Conservation (phyloP, 2,113 vertebrate species). For the Oceanodroma tethys region DNA sequence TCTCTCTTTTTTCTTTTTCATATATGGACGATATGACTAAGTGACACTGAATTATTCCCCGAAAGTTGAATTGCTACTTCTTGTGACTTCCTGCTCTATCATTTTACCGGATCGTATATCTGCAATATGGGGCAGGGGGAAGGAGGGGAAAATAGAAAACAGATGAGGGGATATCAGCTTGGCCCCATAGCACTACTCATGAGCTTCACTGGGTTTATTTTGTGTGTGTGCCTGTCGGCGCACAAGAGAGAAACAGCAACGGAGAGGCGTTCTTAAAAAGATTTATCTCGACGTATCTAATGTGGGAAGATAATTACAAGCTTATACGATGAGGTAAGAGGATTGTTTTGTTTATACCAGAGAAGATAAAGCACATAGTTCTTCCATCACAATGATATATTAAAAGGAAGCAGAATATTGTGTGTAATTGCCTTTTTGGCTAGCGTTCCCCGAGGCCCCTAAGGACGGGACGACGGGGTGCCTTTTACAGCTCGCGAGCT, state of each 20-base stretch:
- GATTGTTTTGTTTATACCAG: neutral
- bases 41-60: constrained; percentile 5
- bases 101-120: neutral
- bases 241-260: neutral
- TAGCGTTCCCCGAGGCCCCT: rapidly evolving
- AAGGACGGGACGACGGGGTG: neutral
- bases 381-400: neutral
- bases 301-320: constrained; percentile 7
- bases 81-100: neutral
- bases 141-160: constrained; percentile 9
- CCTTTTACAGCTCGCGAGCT: neutral
- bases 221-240: neutral
- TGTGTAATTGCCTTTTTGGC: constrained; percentile 27
- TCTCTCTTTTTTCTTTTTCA: neutral
- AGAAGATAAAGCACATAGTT: constrained; percentile 24
- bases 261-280: neutral
- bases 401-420: constrained; percentile 1
- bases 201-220: neutral
- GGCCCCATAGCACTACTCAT: neutral
- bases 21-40: neutral
- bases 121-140: neutral
- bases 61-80: neutral
- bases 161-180: constrained; percentile 2
- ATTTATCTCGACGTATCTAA: neutral
- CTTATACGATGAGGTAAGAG: constrained; percentile 9